Evolutionary conservation across 2,797 vertebrate genomes (phyloP).

Genomic region (Strix occidentalis): DNA sequence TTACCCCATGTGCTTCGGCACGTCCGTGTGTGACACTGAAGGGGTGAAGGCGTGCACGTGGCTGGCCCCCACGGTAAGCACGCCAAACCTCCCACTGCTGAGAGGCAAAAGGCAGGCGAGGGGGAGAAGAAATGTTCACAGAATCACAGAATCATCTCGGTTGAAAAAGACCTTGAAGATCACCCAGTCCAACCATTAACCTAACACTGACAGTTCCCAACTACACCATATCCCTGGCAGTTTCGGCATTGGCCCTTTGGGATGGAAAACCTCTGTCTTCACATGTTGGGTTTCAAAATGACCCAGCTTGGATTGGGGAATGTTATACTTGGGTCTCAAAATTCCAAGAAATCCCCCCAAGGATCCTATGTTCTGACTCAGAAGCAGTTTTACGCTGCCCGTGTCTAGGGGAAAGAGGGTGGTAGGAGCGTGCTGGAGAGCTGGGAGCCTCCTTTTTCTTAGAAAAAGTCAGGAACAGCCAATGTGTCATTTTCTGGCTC

Average conservation of each 20-base stretch:
- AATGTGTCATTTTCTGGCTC: background rate
- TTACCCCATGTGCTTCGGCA: background rate
- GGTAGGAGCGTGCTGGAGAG: background rate
- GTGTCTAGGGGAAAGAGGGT: background rate
- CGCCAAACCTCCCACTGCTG: background rate
- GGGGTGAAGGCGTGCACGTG: background rate
- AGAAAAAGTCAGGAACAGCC: background rate
- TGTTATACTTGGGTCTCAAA: background rate
- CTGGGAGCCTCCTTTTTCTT: background rate
- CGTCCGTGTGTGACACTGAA: background rate
- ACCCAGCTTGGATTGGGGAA: background rate
- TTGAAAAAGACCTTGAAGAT: no score
- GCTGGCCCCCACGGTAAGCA: fast-evolving
- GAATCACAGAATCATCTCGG: no score
- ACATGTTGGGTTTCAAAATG: background rate
- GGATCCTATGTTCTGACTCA: background rate
- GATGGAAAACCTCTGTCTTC: background rate
- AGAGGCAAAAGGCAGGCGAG: background rate
- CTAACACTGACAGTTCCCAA: no score
- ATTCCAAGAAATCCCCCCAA: background rate
- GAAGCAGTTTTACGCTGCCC: background rate
- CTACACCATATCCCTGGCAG: background rate
- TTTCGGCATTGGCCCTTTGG: background rate
- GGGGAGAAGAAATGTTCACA: background rate
- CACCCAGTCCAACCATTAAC: no score